phyloP scores from a whole-genome alignment of 2,113 vertebrate genomes.

The Caloenas nicobarica region DNA sequence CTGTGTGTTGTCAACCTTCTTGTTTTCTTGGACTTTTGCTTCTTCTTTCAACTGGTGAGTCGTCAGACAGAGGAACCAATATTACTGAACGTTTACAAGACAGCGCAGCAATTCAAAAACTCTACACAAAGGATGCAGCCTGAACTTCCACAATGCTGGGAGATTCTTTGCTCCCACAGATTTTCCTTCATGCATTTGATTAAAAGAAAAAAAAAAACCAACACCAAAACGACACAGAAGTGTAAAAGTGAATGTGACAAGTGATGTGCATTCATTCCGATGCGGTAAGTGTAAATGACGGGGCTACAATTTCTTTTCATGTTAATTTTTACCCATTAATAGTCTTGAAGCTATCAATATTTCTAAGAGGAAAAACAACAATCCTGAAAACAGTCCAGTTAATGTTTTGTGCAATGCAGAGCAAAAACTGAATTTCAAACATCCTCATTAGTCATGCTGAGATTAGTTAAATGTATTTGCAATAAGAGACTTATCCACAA shows the following conservation, averaged over 20 bases:
- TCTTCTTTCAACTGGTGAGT: conserved; percentile 77
- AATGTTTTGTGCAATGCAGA: background rate
- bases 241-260: background rate
- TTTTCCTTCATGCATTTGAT: conserved; percentile 59
- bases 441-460: background rate
- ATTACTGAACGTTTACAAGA: conserved; percentile 63
- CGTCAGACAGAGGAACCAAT: conserved; percentile 81
- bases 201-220: background rate
- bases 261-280: background rate
- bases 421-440: background rate
- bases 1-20: conserved; percentile 73
- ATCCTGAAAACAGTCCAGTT: background rate
- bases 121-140: conserved; percentile 19
- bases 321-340: background rate
- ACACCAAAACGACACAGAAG: background rate
- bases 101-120: background rate
- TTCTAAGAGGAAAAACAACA: background rate
- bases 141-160: conserved; percentile 1
- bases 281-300: background rate
- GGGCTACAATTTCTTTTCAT: background rate
- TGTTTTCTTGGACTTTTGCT: conserved; percentile 60
- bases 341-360: background rate
- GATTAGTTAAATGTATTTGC: background rate
- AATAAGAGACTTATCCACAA: background rate
- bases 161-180: conserved; percentile 26